Evolutionary conservation across 2,888 invertebrate genomes (phyloP).

Genomic region (Phaedon cochleariae): DNA sequence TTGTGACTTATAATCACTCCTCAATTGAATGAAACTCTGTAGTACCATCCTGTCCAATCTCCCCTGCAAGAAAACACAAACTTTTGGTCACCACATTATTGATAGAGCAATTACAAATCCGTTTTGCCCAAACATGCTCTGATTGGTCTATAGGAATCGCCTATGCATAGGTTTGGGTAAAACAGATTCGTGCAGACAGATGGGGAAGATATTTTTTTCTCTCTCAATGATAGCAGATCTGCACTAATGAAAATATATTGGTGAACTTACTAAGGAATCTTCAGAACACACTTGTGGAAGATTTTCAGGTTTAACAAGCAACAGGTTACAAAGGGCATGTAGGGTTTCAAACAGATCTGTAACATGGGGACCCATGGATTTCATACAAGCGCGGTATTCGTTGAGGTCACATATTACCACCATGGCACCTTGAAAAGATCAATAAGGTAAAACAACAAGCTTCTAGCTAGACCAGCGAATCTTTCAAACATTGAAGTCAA

Average conservation of each 20-base stretch:
- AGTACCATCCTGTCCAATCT: conserved; percentile 90
- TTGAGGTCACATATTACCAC: conserved; percentile 98
- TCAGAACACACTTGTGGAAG: conserved; percentile 94
- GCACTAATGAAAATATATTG: too few relatives aligned
- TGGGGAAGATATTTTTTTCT: too few relatives aligned
- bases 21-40: conserved; percentile 91
- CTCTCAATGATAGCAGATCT: too few relatives aligned
- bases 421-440: conserved; percentile 82
- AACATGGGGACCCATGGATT: conserved; percentile 78
- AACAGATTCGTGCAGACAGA: too few relatives aligned
- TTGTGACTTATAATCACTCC: conserved; percentile 92
- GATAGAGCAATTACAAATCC: too few relatives aligned
- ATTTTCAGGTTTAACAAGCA: conserved; percentile 95
- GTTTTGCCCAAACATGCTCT: too few relatives aligned
- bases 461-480: too few relatives aligned
- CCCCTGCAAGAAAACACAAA: conserved; percentile 72
- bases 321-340: conserved; percentile 93
- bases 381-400: conserved; percentile 92
- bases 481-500: too few relatives aligned
- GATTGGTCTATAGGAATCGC: too few relatives aligned
- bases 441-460: not conserved
- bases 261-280: conserved; percentile 84
- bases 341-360: conserved; percentile 93
- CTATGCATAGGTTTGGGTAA: too few relatives aligned
- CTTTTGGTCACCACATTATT: too few relatives aligned